Percentiles rank a stretch among this genome's conserved stretches.
Evolutionary conservation across 1,140 invertebrate species (phyloP).

Genomic region (Oppia nitens): DNA sequence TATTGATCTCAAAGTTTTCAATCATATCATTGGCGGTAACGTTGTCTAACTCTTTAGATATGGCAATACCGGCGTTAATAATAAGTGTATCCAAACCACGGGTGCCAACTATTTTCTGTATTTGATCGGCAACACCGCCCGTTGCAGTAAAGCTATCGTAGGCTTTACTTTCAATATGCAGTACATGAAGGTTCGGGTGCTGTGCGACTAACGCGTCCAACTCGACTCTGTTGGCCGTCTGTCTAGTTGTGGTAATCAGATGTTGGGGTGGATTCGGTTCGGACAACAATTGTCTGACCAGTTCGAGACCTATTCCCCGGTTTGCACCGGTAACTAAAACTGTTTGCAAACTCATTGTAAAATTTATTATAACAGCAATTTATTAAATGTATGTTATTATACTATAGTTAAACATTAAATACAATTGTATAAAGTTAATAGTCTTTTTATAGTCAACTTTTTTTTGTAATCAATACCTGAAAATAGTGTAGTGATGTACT

Average conservation of each 20-base stretch:
- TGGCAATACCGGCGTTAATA: conserved; percentile 64
- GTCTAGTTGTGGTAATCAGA: conserved; percentile 56
- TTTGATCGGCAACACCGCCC: conserved; percentile 9
- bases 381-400: too few relatives aligned
- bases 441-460: too few relatives aligned
- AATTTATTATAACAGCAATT: too few relatives aligned
- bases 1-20: conserved; percentile 52
- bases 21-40: conserved; percentile 50
- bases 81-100: conserved; percentile 60
- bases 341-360: conserved; percentile 18
- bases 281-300: conserved; percentile 47
- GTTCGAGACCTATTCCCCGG: conserved; percentile 63
- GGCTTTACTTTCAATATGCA: conserved; percentile 17
- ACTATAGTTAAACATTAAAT: too few relatives aligned
- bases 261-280: conserved; percentile 35
- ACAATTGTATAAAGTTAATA: too few relatives aligned
- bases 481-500: too few relatives aligned
- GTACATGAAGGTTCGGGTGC: background rate
- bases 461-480: too few relatives aligned
- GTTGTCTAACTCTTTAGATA: conserved; percentile 49
- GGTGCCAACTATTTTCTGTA: conserved; percentile 35
- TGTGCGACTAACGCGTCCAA: background rate
- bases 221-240: conserved; percentile 33
- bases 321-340: conserved; percentile 72
- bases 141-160: conserved; percentile 18